A percentile compares a stretch with the other conserved stretches of the same genome.
These are phyloP conservation scores for Bujurquina vittata DNA, from an alignment of 2,113 vertebrate species.

Conservation along the genomic window DNA sequence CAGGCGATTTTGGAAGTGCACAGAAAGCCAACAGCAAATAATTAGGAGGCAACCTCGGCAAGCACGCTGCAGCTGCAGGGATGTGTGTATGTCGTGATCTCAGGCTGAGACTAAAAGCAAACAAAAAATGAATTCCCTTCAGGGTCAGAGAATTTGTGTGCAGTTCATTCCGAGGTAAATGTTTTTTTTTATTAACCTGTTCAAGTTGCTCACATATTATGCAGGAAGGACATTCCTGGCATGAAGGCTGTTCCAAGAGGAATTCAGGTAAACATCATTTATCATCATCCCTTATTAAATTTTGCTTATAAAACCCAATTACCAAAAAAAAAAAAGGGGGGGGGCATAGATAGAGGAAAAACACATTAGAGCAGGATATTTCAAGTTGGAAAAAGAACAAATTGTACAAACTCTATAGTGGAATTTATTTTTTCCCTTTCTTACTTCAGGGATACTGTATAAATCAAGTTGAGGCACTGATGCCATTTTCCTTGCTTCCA, in stretches of 20 bases:
- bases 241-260: not conserved
- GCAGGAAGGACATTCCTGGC: not conserved
- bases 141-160: conserved; percentile 57
- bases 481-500: conserved; percentile 27
- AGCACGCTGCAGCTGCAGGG: conserved; percentile 51
- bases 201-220: not conserved
- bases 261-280: conserved; percentile 22
- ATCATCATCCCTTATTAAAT: conserved; percentile 2
- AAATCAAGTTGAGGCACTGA: conserved; percentile 39
- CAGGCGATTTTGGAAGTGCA: conserved; percentile 44
- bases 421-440: conserved; percentile 4
- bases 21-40: conserved; percentile 50
- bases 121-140: conserved; percentile 54
- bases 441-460: conserved; percentile 33
- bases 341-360: not conserved
- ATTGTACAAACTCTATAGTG: conserved; percentile 10
- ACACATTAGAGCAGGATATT: not conserved
- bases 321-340: not conserved
- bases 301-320: conserved; percentile 19
- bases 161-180: conserved; percentile 37
- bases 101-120: conserved; percentile 61
- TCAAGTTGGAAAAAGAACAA: conserved; percentile 15
- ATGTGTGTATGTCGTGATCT: conserved; percentile 56
- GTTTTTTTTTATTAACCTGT: conserved; percentile 42
- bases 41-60: conserved; percentile 44